Base-by-base conservation (phyloP, 2,797 vertebrate genomes). In the Crypturellus tataupa region DNA sequence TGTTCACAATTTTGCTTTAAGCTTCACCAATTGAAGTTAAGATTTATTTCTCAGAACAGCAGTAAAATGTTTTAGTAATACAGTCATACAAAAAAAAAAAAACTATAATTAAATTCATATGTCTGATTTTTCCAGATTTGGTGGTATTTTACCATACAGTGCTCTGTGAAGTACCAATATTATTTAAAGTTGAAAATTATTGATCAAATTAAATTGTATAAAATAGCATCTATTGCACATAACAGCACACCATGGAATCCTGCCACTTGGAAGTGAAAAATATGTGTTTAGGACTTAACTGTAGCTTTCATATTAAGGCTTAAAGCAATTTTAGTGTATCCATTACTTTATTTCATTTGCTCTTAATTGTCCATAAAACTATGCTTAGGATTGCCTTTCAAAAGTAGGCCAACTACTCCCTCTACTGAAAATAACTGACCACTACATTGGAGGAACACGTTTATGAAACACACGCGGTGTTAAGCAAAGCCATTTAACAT, bases 381-480 rank as follows among this genome's bases (percentile, higher is more conserved):
- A 75, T 49, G 25, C 2, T 12, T 10, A 19, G 19, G 62, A 7
- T 44, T 2, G 2, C 40, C 49, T 88, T 85, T 31, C 62, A 96
- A 97, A 96, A 56, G 20, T 72, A 91, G 94, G 87, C 49, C 94
- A 91, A 98, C 29, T 69, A 73, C 92, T 90, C 98, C 98, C 97
- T 97, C 98, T 98, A 88, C 82, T 89, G 97, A 87, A 93, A 90
- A 49, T n/a, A 71, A 29, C 0, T 4, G 16, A 40, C 17, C 64
- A 90, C 83, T 96, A 94, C 88, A 94, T 3, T 6, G 51, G 35
- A 70, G 12, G 59, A 10, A 90, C 70, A 33, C 17, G 1, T 5
- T 42, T 46, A 1, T 18, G 1, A 7, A 21, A 77, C 80, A 44
- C 4, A 3, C 3, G 0, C 35, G 16, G 2, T 17, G 25, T 1